Percentiles rank a stretch among this genome's conserved stretches.
phyloP scores from a whole-genome alignment of 1,140 invertebrate genomes.

The Hermetia illucens region DNA sequence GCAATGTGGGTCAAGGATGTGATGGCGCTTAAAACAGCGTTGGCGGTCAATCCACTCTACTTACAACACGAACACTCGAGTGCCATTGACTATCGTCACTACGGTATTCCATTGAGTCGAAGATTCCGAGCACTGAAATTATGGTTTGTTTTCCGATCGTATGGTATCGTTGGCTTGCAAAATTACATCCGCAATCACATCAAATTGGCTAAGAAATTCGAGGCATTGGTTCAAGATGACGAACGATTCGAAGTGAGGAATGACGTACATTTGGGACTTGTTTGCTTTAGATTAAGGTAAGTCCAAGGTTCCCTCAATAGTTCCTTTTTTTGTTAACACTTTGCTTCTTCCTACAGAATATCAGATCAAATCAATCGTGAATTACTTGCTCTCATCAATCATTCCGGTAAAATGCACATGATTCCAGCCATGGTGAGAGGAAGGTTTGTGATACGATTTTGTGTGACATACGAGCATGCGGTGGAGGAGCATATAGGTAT shows the following conservation, averaged over 20 bases:
- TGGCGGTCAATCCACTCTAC: slow-evolving; percentile 86
- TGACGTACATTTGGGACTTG: slow-evolving; percentile 58
- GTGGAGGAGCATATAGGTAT: slow-evolving; percentile 54
- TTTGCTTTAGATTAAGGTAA: slow-evolving; percentile 48
- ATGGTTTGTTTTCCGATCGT: slow-evolving; percentile 77
- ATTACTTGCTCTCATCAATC: slow-evolving; percentile 71
- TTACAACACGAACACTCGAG: slow-evolving; percentile 64
- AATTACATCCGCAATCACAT: slow-evolving; percentile 78
- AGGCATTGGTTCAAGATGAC: slow-evolving; percentile 58
- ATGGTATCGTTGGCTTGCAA: slow-evolving; percentile 69
- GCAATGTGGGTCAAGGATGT: slow-evolving; percentile 77
- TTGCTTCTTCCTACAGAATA: slow-evolving; percentile 29
- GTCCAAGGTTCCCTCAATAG: slow-evolving; percentile 4
- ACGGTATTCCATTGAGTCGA: slow-evolving; percentile 78
- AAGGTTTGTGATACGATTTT: slow-evolving; percentile 70
- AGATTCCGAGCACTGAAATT: slow-evolving; percentile 76
- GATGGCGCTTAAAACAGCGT: slow-evolving; percentile 65
- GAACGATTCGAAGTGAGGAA: slow-evolving; percentile 71
- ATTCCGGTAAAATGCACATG: slow-evolving; percentile 79
- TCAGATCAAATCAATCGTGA: slow-evolving; percentile 65
- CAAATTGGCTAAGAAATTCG: slow-evolving; percentile 72
- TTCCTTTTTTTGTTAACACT: slow-evolving; percentile 1
- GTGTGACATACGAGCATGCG: slow-evolving; percentile 68
- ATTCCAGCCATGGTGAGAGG: slow-evolving; percentile 68
- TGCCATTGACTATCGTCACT: slow-evolving; percentile 70